Evolutionary conservation across 2,797 vertebrate genomes (phyloP), one percentile per base, ranked within the genome.

Genomic region (Simalia tracyae): DNA sequence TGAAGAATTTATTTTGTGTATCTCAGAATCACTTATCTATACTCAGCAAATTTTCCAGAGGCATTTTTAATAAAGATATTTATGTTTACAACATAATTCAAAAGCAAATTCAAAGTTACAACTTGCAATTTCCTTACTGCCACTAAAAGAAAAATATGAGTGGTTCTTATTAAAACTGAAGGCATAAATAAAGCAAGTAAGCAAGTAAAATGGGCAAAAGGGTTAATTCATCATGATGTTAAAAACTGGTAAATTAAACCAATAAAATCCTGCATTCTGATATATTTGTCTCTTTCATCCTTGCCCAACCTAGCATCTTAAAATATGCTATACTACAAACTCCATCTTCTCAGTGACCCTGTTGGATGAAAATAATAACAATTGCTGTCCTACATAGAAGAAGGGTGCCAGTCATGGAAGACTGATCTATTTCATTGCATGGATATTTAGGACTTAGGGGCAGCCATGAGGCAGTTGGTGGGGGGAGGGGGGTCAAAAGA

Each of bases 1-100:
- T 9, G 9, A 3, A 84, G 54, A 42, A 5, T 64, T 68, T 15
- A 31, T 61, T 90, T 90, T 90, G 54, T 24, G 46, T 60, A 59
- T 31, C 24, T 72, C 87, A 15, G 24, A 46, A 11, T 46, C 14
- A 31, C 7, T 46, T 54, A 86, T 19, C 17, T 56, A 46, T 1
- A 46, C 66, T 15, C 22, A 87, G 50, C 63, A 72, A 57, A 86
- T 87, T 60, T 36, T 72, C 84, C 28, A 22, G 14, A 72, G 14
- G 90, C 24, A 42, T 91, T 72, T 86, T 63, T 14, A 68, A 91
- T 86, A 72, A 68, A 86, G n/a, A 72, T 91, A 63, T 84, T 24
- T 12, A 84, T 63, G 22, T 91, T 91, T 86, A 91, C 2, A n/a
- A 31, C 12, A 1, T n/a, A 64, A 14, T 68, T 87, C 64, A 91